These are phyloP conservation scores for Eulithis prunata DNA, from an alignment of 2,888 invertebrate genomes.

Conservation along the genomic window DNA sequence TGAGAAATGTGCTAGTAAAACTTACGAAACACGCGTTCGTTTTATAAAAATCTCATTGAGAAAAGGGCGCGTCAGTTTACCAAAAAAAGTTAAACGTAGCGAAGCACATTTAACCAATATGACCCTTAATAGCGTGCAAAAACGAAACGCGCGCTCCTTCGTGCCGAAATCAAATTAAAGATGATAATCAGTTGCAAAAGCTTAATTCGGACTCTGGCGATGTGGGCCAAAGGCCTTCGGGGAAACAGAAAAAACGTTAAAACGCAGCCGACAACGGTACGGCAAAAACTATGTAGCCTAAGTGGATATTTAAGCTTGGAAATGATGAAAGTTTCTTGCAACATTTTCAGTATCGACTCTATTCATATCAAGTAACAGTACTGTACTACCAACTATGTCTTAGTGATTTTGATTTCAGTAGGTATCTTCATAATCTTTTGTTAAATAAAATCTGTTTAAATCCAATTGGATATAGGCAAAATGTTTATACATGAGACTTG, in stretches of 20 bases:
- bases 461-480: no score
- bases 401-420: no score
- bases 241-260: slow-evolving; percentile 56
- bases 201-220: slow-evolving; percentile 53
- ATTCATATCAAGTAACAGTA: not conserved
- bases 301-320: slow-evolving; percentile 34
- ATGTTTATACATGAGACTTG: no score
- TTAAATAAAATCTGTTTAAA: no score
- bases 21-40: no score
- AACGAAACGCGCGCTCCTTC: slow-evolving; percentile 46
- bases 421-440: no score
- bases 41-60: not conserved
- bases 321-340: slow-evolving; percentile 24
- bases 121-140: slow-evolving; percentile 28
- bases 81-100: slow-evolving; percentile 13
- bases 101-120: slow-evolving; percentile 14
- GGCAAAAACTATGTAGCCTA: slow-evolving; percentile 34
- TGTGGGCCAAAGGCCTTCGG: slow-evolving; percentile 50
- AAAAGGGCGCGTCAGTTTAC: not conserved
- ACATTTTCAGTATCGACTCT: slow-evolving; percentile 32
- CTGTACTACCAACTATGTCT: no score
- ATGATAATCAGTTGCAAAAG: slow-evolving; percentile 67
- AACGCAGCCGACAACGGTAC: slow-evolving; percentile 29
- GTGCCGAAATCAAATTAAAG: slow-evolving; percentile 66
- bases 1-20: no score